Conservation (phyloP, 2,888 invertebrate genomes). For the Penaeus monodon region DNA sequence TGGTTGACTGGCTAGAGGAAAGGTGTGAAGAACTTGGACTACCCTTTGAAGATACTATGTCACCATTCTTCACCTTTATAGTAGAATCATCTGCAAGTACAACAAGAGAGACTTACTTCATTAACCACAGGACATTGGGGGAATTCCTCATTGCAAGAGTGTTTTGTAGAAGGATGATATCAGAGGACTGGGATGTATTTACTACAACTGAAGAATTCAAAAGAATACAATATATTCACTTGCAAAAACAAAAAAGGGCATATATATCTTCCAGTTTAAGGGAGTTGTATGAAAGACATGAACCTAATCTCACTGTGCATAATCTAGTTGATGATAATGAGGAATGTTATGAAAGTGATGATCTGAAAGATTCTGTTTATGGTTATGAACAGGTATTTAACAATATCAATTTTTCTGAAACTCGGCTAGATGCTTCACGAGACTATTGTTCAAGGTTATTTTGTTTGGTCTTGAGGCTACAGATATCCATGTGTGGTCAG, state of each 20-base stretch:
- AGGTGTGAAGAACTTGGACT: background rate
- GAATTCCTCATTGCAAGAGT: constrained; percentile 27
- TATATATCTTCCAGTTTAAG: background rate
- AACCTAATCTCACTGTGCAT: too few relatives aligned
- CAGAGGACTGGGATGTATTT: constrained; percentile 6
- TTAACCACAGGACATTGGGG: constrained; percentile 4
- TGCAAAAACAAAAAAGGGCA: too few relatives aligned
- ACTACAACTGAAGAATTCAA: background rate
- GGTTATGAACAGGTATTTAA: too few relatives aligned
- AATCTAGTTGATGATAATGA: too few relatives aligned
- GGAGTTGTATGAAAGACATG: too few relatives aligned
- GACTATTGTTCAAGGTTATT: too few relatives aligned
- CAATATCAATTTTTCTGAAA: too few relatives aligned
- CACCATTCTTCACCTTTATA: constrained; percentile 24
- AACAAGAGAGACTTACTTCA: background rate
- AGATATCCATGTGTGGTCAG: too few relatives aligned
- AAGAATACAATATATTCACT: background rate
- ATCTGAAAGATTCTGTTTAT: too few relatives aligned
- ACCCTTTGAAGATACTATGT: constrained; percentile 23
- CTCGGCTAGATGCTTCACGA: too few relatives aligned
- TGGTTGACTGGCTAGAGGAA: constrained; percentile 14
- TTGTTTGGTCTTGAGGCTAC: too few relatives aligned
- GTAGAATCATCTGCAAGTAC: background rate
- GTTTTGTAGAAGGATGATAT: constrained; percentile 17
- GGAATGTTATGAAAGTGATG: too few relatives aligned